Evolutionary conservation across 2,888 invertebrate genomes (phyloP).

Genomic region (Arenicola marina): DNA sequence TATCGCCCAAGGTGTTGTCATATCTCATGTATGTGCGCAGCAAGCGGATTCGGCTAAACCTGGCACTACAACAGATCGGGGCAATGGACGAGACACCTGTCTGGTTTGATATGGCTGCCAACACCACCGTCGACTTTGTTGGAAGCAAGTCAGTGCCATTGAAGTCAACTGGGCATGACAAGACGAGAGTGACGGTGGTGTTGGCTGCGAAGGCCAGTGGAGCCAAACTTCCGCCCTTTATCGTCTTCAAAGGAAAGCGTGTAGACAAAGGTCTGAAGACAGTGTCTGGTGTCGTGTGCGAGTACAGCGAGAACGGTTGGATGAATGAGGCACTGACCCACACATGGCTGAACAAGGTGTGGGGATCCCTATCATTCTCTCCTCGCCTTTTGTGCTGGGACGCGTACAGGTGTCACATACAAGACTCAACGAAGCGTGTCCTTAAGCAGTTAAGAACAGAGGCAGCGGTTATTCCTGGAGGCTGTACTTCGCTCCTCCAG

Average conservation of each 20-base stretch:
- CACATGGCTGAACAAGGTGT: background rate
- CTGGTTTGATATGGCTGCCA: slow-evolving; percentile 12
- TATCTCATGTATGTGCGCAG: background rate
- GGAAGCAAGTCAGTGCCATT: slow-evolving; percentile 33
- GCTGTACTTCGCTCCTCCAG: slow-evolving; percentile 34
- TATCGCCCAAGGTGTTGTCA: slow-evolving; percentile 3
- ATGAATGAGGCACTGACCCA: slow-evolving; percentile 35
- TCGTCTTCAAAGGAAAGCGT: slow-evolving; percentile 26
- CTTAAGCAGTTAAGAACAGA: slow-evolving; percentile 21
- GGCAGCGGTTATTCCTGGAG: too few relatives aligned
- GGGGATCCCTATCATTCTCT: slow-evolving; percentile 21
- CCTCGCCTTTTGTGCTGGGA: slow-evolving; percentile 35
- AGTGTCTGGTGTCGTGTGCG: slow-evolving; percentile 9
- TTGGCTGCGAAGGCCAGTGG: slow-evolving; percentile 31
- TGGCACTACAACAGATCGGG: background rate
- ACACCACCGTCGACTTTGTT: slow-evolving; percentile 19
- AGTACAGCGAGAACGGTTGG: slow-evolving; percentile 19
- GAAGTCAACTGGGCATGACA: slow-evolving; percentile 36
- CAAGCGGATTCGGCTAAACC: background rate
- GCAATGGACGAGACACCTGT: slow-evolving; percentile 22
- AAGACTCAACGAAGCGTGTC: slow-evolving; percentile 21
- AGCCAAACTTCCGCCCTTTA: slow-evolving; percentile 21
- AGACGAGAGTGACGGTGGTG: slow-evolving; percentile 34
- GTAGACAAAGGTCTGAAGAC: slow-evolving; percentile 14
- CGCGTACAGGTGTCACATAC: slow-evolving; percentile 32